These are phyloP conservation scores for Corticium candelabrum DNA, from an alignment of 37 sponge, comb jelly and placozoan genomes.

Conservation along the genomic window DNA sequence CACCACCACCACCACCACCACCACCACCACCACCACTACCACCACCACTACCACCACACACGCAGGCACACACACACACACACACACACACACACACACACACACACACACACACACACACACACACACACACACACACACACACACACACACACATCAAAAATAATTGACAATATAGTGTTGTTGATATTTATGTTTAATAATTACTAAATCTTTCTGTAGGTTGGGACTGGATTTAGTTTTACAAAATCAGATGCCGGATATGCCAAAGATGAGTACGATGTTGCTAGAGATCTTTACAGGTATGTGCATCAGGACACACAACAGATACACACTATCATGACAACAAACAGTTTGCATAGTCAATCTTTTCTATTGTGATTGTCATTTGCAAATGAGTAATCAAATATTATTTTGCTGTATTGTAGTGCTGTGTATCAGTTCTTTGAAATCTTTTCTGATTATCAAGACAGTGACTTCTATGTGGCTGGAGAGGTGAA, in stretches of 20 bases:
- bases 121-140: no score
- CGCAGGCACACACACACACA: no score
- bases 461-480: conserved; percentile 64
- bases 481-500: conserved; percentile 86
- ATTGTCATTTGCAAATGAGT: background rate
- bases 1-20: background rate
- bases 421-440: conserved; percentile 43
- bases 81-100: no score
- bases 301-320: conserved; percentile 3
- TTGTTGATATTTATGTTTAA: background rate
- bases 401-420: background rate
- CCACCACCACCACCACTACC: no score
- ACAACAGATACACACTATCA: no score
- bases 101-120: no score
- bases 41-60: no score
- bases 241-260: conserved; percentile 47
- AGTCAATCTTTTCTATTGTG: background rate
- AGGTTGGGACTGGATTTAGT: conserved; percentile 88
- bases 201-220: background rate
- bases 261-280: conserved; percentile 52
- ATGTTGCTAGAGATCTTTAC: conserved; percentile 71
- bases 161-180: no score
- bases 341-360: no score
- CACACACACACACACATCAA: no score
- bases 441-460: conserved; percentile 64